Percentiles rank a stretch among this genome's conserved stretches.
Evolutionary conservation across 2,888 invertebrate species (phyloP).

Genomic region (Drosophila mettleri): DNA sequence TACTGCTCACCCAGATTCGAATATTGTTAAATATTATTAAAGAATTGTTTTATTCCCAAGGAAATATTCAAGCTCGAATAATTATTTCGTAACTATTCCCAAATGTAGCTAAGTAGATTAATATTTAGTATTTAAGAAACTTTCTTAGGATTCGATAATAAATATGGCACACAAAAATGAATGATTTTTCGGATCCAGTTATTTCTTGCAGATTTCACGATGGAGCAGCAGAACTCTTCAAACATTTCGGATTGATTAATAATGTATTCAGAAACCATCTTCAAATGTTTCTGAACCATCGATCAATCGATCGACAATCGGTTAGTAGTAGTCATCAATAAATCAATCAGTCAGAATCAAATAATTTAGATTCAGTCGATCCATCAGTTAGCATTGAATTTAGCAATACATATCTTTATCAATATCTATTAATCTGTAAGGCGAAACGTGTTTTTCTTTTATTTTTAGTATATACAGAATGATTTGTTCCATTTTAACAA

Average conservation of each 20-base stretch:
- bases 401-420: background rate
- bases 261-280: background rate
- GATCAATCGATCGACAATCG: too few relatives aligned
- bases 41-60: conserved; percentile 6
- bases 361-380: background rate
- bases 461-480: conserved; percentile 52
- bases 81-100: conserved; percentile 16
- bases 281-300: background rate
- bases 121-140: conserved; percentile 15
- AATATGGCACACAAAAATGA: conserved; percentile 21
- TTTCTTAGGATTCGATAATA: conserved; percentile 14
- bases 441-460: conserved; percentile 32
- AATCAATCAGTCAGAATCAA: background rate
- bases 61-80: conserved; percentile 6
- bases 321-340: too few relatives aligned
- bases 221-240: background rate
- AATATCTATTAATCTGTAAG: too few relatives aligned
- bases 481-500: conserved; percentile 41
- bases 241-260: background rate
- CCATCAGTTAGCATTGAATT: background rate
- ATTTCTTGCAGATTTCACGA: background rate
- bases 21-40: background rate
- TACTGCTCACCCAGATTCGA: background rate
- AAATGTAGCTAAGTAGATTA: conserved; percentile 10
- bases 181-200: background rate